Evolutionary conservation across 2,888 invertebrate genomes (phyloP).

Genomic region (Odontocerum albicorne): DNA sequence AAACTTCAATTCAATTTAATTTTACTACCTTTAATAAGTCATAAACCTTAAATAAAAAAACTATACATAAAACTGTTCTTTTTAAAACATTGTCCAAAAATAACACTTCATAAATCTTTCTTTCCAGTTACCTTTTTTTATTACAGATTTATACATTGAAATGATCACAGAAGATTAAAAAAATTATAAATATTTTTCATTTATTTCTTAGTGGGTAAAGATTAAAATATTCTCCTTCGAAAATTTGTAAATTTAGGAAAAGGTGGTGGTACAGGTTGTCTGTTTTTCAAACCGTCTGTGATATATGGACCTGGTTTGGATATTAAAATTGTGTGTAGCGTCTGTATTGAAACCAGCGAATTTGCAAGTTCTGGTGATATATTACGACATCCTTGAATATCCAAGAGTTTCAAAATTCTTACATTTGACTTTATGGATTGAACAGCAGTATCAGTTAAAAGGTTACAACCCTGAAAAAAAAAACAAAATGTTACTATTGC

Average conservation of each 20-base stretch:
- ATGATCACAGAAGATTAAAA: too few species aligned
- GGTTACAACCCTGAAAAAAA: slow-evolving; percentile 60
- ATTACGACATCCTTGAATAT: slow-evolving; percentile 58
- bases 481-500: too few species aligned
- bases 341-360: slow-evolving; percentile 46
- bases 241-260: slow-evolving; percentile 40
- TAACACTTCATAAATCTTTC: too few species aligned
- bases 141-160: too few species aligned
- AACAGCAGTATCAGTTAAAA: slow-evolving; percentile 60
- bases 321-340: slow-evolving; percentile 53
- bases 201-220: neutral
- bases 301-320: slow-evolving; percentile 54
- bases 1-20: too few species aligned
- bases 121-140: too few species aligned
- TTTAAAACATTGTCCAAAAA: too few species aligned
- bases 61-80: too few species aligned
- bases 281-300: slow-evolving; percentile 48
- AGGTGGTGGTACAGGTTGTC: slow-evolving; percentile 45
- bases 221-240: slow-evolving; percentile 23
- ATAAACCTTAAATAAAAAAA: too few species aligned
- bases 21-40: too few species aligned
- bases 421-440: slow-evolving; percentile 55
- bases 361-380: slow-evolving; percentile 54
- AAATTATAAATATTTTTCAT: too few species aligned
- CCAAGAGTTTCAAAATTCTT: slow-evolving; percentile 57